phyloP scores from a whole-genome alignment of 2,888 invertebrate species.

The Rapana venosa region DNA sequence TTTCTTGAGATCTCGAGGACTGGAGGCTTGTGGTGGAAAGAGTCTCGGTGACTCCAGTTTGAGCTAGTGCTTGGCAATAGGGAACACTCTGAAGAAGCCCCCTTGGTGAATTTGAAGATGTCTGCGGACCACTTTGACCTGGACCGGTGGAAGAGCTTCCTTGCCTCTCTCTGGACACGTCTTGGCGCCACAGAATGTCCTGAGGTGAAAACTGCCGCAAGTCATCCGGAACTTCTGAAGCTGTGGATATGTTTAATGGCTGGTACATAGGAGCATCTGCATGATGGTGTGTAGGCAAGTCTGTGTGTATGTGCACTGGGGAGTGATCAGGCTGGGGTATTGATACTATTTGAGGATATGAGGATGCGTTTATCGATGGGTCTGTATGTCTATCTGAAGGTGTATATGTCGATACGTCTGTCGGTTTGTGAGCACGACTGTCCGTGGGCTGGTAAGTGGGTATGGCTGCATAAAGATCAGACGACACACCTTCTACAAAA shows the following conservation, averaged over 20 bases:
- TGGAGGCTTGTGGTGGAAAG: too few species aligned
- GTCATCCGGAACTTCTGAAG: neutral
- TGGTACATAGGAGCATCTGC: too few species aligned
- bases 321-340: too few species aligned
- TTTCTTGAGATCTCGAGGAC: too few species aligned
- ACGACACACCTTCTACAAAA: neutral
- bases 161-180: neutral
- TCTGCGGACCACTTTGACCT: neutral
- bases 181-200: slow-evolving; percentile 28
- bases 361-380: too few species aligned
- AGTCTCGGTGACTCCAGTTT: too few species aligned
- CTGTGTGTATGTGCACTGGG: too few species aligned
- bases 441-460: neutral
- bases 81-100: neutral
- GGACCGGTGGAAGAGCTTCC: neutral
- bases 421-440: neutral
- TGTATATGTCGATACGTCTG: neutral
- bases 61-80: too few species aligned
- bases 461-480: neutral
- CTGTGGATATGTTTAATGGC: too few species aligned
- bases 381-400: neutral
- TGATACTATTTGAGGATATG: too few species aligned
- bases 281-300: too few species aligned
- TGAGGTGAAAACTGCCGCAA: slow-evolving; percentile 11
- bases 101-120: neutral